Percentiles rank a stretch among this genome's conserved stretches.
Evolutionary conservation across 30 jellyfish, hydroid and myxozoan species (phyloP).

Genomic region (Pelagia noctiluca): DNA sequence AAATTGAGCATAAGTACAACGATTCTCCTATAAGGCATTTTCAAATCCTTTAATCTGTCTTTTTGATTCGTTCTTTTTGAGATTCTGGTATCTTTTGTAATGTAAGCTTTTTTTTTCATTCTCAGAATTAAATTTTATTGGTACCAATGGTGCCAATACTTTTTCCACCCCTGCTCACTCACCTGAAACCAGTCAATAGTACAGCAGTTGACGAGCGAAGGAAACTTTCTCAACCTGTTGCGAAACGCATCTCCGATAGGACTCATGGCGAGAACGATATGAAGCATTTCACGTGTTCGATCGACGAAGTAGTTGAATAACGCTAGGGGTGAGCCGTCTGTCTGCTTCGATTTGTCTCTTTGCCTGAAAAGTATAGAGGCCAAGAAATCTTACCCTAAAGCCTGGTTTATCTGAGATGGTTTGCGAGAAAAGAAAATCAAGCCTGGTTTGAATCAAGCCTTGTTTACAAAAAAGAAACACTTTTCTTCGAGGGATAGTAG

Average conservation of each 20-base stretch:
- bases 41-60: too few species aligned
- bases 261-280: constrained; percentile 98
- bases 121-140: background rate
- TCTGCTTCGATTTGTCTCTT: constrained; percentile 89
- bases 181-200: constrained; percentile 99
- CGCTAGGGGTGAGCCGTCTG: constrained; percentile 98
- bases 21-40: too few species aligned
- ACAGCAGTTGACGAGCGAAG: constrained; percentile 91
- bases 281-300: constrained; percentile 97
- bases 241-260: constrained; percentile 99
- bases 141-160: background rate
- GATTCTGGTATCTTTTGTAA: too few species aligned
- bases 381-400: too few species aligned
- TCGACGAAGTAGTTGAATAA: constrained; percentile 88
- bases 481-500: too few species aligned
- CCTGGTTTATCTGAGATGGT: too few species aligned
- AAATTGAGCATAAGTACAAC: too few species aligned
- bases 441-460: too few species aligned
- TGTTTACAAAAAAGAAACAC: too few species aligned
- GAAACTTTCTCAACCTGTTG: constrained; percentile 92
- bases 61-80: too few species aligned
- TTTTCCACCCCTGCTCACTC: background rate
- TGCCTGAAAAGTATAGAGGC: constrained; percentile 70
- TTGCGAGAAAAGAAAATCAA: background rate
- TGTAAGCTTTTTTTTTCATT: too few species aligned